Conservation (phyloP, 2,888 invertebrate species). For the Caenorhabditis drosophilae region DNA sequence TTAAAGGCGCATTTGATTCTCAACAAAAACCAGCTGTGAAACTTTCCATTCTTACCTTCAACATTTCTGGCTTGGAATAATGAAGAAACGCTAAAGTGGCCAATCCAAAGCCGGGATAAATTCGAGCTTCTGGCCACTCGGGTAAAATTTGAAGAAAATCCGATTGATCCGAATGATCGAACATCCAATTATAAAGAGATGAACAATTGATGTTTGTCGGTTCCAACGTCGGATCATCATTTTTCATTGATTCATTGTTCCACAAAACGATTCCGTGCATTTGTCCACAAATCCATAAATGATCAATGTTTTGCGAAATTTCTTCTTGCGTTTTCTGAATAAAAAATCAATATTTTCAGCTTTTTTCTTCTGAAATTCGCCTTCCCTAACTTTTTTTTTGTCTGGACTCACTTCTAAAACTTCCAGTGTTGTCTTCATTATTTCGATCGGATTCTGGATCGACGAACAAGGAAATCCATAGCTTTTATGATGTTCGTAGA, state of each 20-base stretch:
- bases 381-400: too few species aligned
- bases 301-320: slow-evolving; percentile 10
- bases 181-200: slow-evolving; percentile 41
- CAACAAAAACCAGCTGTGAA: too few species aligned
- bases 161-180: slow-evolving; percentile 7
- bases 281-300: slow-evolving; percentile 41
- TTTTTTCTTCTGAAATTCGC: too few species aligned
- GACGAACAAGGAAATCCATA: not conserved
- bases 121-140: slow-evolving; percentile 7
- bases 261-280: slow-evolving; percentile 49
- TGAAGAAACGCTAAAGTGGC: slow-evolving; percentile 21
- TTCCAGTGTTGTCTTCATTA: slow-evolving; percentile 7
- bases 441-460: slow-evolving; percentile 14
- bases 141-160: slow-evolving; percentile 17
- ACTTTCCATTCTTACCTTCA: not conserved
- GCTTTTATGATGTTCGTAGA: slow-evolving; percentile 10
- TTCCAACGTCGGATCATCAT: not conserved
- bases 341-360: too few species aligned
- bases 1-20: too few species aligned
- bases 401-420: slow-evolving; percentile 13
- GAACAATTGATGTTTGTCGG: slow-evolving; percentile 5
- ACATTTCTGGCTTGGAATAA: slow-evolving; percentile 1
- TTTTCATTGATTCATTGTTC: too few species aligned
- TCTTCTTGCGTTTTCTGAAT: too few species aligned
- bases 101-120: slow-evolving; percentile 38